phyloP scores from a whole-genome alignment of 37 sponge, comb jelly and placozoan genomes.

The Theonella swinhoei region DNA sequence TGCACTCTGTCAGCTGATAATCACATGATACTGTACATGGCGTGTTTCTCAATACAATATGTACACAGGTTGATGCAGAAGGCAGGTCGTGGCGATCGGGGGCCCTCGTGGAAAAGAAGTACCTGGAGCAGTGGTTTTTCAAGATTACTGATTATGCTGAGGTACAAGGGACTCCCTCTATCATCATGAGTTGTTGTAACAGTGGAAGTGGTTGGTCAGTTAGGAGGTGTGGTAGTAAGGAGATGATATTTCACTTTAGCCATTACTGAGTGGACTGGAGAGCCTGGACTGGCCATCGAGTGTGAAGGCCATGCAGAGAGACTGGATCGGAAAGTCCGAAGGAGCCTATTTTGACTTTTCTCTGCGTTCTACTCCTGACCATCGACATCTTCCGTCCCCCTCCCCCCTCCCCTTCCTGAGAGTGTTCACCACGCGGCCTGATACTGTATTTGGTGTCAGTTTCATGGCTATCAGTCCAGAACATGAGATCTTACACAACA shows the following conservation, averaged over 20 bases:
- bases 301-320: conserved; percentile 69
- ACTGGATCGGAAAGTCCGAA: conserved; percentile 80
- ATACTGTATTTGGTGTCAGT: conserved; percentile 66
- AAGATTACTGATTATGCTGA: conserved; percentile 75
- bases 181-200: background rate
- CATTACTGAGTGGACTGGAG: conserved; percentile 66
- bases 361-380: conserved; percentile 8
- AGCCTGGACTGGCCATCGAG: conserved; percentile 80
- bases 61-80: conserved; percentile 68
- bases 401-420: conserved; percentile 7
- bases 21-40: too few relatives aligned
- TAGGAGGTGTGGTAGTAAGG: background rate
- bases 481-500: conserved; percentile 41
- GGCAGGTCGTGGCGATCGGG: conserved; percentile 90
- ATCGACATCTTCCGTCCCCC: background rate
- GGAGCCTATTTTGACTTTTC: conserved; percentile 79
- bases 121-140: conserved; percentile 85
- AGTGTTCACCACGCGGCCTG: conserved; percentile 76
- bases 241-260: conserved; percentile 1
- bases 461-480: conserved; percentile 66
- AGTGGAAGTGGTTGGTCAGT: background rate
- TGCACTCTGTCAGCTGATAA: background rate
- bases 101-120: conserved; percentile 72
- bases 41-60: background rate
- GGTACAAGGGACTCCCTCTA: too few relatives aligned